Evolutionary conservation across 1,140 invertebrate genomes (phyloP), one percentile per base, ranked within the genome.

Genomic region (Aphis craccivora): DNA sequence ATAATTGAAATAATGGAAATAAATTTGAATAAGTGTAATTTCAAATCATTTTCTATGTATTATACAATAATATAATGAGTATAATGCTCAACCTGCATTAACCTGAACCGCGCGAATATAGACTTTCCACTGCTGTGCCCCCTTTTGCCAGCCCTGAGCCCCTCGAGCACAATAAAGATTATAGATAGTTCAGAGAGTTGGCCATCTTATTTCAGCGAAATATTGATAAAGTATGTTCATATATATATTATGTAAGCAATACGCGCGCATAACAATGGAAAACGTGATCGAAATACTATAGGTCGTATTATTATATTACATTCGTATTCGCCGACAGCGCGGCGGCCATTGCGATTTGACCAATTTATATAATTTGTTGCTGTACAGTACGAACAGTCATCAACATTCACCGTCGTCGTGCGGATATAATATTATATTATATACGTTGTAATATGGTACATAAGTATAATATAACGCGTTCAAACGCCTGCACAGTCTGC

Each of bases 281-380:
- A 89, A 89, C 87, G 87, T 89, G 87, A 89, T 89, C 86, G 48
- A 23, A 53, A 53, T 89, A 37, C 45, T 30, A 87, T 45, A n/a
- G n/a, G n/a, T n/a, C n/a, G n/a, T n/a, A 45, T 86, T 45, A 86
- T n/a, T 40, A 84, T 84, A 84, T 84, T 84, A 84, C 23, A 84
- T 84, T 9, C 37, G 83, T 84, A 43, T 84, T 84, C 84, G 84
- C 40, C 84, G 84, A 45, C 84, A 45, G 84, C 30, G 14, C 84
- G 84, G 40, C 84, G 43, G 23, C 84, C 40, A 43, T 87, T 25
- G 84, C 9, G 84, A 40, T 84, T 40, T 37, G 83, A 40, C 83
- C 83, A 22, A 83, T 83, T 35, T 83, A 83, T 83, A 83, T 83
- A 83, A 40, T 35, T 83, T 37, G 48, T 51, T 51, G 48, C 2